Conservation (phyloP, 2,888 invertebrate species). For the Colletes collaris region DNA sequence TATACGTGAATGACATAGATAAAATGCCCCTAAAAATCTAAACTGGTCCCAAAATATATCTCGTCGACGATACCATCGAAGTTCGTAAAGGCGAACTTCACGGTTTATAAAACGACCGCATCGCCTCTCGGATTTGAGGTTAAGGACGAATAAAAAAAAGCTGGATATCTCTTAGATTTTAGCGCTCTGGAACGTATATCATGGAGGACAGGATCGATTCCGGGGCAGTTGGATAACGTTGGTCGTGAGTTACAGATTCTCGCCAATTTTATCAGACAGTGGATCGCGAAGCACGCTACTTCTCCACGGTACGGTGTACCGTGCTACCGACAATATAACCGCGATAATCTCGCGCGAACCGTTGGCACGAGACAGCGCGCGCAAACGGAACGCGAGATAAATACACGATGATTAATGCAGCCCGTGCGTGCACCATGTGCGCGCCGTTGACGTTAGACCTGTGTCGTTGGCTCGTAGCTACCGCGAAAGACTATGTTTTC, state of each 20-base stretch:
- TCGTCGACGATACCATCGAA: too few relatives aligned
- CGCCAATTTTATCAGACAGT: not conserved
- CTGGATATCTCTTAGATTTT: too few relatives aligned
- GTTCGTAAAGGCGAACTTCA: too few relatives aligned
- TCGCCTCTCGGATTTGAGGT: too few relatives aligned
- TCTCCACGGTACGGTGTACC: not conserved
- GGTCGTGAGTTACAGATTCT: not conserved
- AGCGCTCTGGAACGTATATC: too few relatives aligned
- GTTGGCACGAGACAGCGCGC: conserved; percentile 27
- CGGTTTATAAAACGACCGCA: too few relatives aligned
- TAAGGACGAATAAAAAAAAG: too few relatives aligned
- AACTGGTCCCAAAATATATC: too few relatives aligned
- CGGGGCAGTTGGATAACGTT: too few relatives aligned
- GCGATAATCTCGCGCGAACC: conserved; percentile 31
- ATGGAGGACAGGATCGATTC: too few relatives aligned
- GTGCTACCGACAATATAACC: conserved; percentile 8
- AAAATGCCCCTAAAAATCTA: too few relatives aligned
- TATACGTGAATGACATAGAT: too few relatives aligned
- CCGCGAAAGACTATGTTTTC: conserved; percentile 12
- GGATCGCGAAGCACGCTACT: not conserved
- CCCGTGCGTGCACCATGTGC: conserved; percentile 17
- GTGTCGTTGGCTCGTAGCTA: conserved; percentile 27
- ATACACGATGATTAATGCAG: conserved; percentile 37
- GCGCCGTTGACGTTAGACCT: conserved; percentile 25
- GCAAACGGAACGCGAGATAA: conserved; percentile 38